A percentile compares a stretch with the other conserved stretches of the same genome.
phyloP scores from a whole-genome alignment of 2,797 vertebrate species.

The Basileuterus tristriatus region DNA sequence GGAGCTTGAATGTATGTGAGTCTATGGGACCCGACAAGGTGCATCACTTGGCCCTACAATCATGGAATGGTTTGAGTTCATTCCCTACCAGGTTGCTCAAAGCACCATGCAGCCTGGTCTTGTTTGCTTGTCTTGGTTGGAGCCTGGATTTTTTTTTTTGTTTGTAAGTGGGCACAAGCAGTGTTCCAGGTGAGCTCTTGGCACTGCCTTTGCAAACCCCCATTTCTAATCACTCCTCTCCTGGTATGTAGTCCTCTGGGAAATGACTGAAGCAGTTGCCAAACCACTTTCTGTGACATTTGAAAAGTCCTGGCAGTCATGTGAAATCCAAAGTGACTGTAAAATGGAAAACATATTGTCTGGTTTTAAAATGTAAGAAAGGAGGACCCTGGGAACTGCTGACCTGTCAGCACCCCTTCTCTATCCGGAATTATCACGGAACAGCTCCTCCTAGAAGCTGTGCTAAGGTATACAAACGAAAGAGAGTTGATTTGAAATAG shows the following conservation, averaged over 20 bases:
- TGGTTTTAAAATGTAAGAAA: background rate
- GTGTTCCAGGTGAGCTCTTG: background rate
- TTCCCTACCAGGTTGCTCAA: background rate
- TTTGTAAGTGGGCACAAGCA: background rate
- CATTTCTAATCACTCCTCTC: background rate
- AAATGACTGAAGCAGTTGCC: background rate
- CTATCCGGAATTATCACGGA: background rate
- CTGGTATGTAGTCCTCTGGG: background rate
- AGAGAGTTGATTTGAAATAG: background rate
- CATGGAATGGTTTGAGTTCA: background rate
- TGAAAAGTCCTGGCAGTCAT: background rate
- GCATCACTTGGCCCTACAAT: rapidly evolving
- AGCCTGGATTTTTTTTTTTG: too few relatives aligned
- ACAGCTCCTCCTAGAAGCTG: background rate
- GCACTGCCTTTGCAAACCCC: background rate
- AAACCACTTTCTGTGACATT: background rate
- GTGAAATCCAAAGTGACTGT: background rate
- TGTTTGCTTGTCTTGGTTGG: background rate
- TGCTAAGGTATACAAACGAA: background rate
- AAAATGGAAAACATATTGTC: background rate
- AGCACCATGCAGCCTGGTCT: background rate
- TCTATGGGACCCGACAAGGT: background rate
- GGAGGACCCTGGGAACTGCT: rapidly evolving
- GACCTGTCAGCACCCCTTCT: background rate
- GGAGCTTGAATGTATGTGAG: background rate